Conservation (phyloP, 2,113 vertebrate genomes). For the Myrmecophaga tridactyla region DNA sequence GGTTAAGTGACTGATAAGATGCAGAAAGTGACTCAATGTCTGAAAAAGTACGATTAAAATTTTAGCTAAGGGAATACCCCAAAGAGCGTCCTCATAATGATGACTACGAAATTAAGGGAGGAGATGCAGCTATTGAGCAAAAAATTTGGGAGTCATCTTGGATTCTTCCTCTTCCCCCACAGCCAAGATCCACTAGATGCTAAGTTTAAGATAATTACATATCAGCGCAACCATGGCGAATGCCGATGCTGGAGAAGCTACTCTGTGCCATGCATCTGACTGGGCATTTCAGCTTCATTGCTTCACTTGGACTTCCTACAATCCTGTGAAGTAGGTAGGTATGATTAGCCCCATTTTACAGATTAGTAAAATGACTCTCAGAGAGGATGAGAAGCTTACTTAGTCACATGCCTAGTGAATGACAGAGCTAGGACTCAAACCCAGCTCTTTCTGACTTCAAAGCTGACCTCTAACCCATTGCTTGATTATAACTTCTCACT, state of each 20-base stretch:
- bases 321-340: background rate
- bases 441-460: background rate
- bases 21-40: background rate
- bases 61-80: background rate
- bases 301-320: background rate
- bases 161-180: background rate
- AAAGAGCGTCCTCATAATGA: background rate
- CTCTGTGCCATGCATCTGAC: fast-evolving
- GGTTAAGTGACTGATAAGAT: background rate
- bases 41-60: background rate
- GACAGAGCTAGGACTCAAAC: background rate
- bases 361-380: background rate
- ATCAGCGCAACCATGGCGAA: fast-evolving
- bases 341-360: background rate
- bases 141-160: background rate
- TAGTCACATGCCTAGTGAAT: background rate
- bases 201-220: background rate
- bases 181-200: background rate
- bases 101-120: background rate
- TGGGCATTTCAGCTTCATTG: background rate
- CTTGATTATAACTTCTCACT: background rate
- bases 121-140: background rate
- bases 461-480: background rate
- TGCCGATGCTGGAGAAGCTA: fast-evolving
- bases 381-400: background rate